Evolutionary conservation across 2,797 vertebrate genomes (phyloP).

Genomic region (Enteromius argenteus): DNA sequence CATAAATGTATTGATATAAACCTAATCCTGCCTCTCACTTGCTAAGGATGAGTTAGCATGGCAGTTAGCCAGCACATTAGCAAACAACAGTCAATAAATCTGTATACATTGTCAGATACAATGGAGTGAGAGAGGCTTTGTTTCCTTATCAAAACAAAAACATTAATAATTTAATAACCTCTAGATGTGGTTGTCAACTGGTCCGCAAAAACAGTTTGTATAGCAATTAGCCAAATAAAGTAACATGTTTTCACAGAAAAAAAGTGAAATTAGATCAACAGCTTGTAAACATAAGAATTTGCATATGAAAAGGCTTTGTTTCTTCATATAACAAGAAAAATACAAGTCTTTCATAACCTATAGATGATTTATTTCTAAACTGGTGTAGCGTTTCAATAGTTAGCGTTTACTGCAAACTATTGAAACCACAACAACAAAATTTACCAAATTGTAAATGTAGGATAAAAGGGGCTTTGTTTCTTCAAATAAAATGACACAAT

Average conservation of each 20-base stretch:
- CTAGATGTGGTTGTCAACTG: background rate
- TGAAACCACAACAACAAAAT: background rate
- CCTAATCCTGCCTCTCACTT: background rate
- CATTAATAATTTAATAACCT: background rate
- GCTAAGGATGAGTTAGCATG: background rate
- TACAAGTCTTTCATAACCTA: background rate
- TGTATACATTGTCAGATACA: background rate
- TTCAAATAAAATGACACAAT: background rate
- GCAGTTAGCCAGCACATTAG: background rate
- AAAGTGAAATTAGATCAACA: background rate
- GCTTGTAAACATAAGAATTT: background rate
- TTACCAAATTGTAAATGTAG: background rate
- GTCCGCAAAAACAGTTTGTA: background rate
- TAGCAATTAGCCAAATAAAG: background rate
- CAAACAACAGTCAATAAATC: background rate
- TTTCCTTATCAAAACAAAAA: background rate
- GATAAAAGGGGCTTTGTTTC: background rate
- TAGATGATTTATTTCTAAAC: background rate
- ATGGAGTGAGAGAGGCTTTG: background rate
- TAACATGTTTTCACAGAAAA: background rate
- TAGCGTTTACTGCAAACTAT: background rate
- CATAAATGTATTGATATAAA: background rate
- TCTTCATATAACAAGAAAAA: background rate
- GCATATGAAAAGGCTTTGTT: background rate
- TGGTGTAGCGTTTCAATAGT: background rate